Conservation (phyloP, 2,797 vertebrate genomes). For the Clarias pachynema region DNA sequence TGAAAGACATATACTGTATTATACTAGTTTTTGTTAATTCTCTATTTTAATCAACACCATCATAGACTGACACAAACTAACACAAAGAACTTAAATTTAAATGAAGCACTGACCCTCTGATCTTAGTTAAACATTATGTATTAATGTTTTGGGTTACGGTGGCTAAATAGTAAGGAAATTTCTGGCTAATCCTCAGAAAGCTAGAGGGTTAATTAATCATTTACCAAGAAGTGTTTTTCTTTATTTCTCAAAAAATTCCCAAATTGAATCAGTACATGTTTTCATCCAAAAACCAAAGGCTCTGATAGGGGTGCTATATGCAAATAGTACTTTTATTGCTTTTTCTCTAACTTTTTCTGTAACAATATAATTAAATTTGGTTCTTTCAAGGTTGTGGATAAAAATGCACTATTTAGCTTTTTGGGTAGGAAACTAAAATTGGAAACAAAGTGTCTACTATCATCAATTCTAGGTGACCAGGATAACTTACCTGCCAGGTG, state of each 20-base stretch:
- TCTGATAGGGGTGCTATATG: constrained; percentile 41
- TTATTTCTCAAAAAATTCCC: constrained; percentile 20
- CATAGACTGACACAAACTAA: constrained; percentile 2
- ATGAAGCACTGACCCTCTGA: constrained; percentile 58
- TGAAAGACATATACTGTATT: constrained; percentile 27
- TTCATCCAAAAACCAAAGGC: constrained; percentile 69
- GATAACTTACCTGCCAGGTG: constrained; percentile 90
- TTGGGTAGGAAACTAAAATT: neutral
- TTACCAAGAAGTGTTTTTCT: constrained; percentile 67
- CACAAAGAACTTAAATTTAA: constrained; percentile 47
- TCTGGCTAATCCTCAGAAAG: constrained; percentile 52
- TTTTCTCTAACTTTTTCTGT: constrained; percentile 24
- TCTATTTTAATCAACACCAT: constrained; percentile 13
- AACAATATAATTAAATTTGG: constrained; percentile 25
- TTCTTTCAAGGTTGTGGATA: neutral
- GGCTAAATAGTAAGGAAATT: constrained; percentile 64
- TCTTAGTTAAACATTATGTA: constrained; percentile 80
- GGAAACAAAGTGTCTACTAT: neutral
- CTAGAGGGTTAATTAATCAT: constrained; percentile 72
- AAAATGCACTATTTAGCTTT: neutral
- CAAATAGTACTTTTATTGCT: neutral
- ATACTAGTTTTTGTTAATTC: neutral
- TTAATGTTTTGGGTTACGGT: constrained; percentile 61
- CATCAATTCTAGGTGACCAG: neutral
- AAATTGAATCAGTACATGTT: constrained; percentile 46